phyloP scores from a whole-genome alignment of 2,888 invertebrate species.

The Trachelus iudaicus region DNA sequence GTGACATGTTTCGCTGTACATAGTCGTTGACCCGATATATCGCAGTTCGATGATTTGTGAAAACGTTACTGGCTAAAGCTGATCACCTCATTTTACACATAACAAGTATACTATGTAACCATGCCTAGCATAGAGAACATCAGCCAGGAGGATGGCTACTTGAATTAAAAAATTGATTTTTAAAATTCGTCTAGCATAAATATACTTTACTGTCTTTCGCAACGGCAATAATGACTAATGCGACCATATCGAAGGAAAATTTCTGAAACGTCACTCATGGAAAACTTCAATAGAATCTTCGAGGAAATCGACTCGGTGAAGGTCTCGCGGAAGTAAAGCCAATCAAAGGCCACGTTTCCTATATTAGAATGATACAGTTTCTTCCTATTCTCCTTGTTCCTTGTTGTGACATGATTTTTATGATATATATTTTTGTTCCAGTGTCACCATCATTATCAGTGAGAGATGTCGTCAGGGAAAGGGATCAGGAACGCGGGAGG shows the following conservation, averaged over 20 bases:
- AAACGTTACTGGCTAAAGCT: background rate
- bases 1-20: slow-evolving; percentile 22
- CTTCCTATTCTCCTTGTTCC: background rate
- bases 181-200: background rate
- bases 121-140: background rate
- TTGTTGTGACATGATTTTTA: background rate
- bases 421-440: slow-evolving; percentile 34
- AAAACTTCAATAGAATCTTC: background rate
- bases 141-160: background rate
- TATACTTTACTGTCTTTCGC: background rate
- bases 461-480: slow-evolving; percentile 53
- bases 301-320: background rate
- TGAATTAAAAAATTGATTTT: background rate
- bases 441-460: slow-evolving; percentile 55
- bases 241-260: background rate
- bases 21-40: background rate
- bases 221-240: background rate
- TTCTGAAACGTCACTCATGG: background rate
- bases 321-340: background rate
- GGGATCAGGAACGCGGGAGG: slow-evolving; percentile 41
- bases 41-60: slow-evolving; percentile 14
- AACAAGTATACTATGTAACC: too few species aligned
- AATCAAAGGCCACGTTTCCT: background rate
- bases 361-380: background rate
- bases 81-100: too few species aligned